These are phyloP conservation scores for Lasioglossum albipes DNA, from an alignment of 1,140 invertebrate genomes.

Conservation along the genomic window DNA sequence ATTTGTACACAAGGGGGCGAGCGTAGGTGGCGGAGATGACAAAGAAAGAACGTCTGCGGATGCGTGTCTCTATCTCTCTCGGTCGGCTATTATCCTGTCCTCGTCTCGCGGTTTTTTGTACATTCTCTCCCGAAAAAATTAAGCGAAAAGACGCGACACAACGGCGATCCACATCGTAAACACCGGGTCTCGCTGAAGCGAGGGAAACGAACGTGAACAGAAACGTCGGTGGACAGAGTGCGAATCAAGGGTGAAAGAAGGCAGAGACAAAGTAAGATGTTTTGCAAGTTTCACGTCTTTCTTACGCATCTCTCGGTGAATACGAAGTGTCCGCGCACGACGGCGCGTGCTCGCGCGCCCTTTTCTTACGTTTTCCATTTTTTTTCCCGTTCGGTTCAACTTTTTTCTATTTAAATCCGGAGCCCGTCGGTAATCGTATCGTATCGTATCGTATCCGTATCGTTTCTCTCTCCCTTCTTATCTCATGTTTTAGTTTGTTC, in stretches of 20 bases:
- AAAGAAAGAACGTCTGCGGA: conserved; percentile 35
- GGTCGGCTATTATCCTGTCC: not conserved
- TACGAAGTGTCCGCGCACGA: conserved; percentile 3
- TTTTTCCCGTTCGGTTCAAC: not conserved
- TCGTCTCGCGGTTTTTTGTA: not conserved
- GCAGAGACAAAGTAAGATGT: not conserved
- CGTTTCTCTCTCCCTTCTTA: conserved; percentile 1
- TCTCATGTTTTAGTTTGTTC: too few relatives aligned
- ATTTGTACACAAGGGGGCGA: conserved; percentile 46
- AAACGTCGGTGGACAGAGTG: too few relatives aligned
- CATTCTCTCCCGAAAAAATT: too few relatives aligned
- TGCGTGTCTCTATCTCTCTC: not conserved
- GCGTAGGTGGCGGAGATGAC: conserved; percentile 36
- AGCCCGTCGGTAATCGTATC: conserved; percentile 8
- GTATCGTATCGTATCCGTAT: conserved; percentile 11
- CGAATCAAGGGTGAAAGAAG: not conserved
- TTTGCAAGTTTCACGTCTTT: not conserved
- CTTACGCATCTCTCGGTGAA: not conserved
- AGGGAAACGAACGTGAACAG: too few relatives aligned
- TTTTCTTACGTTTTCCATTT: not conserved
- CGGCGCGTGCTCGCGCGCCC: too few relatives aligned
- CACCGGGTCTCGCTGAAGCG: too few relatives aligned
- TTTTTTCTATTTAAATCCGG: not conserved
- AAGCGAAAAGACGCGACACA: too few relatives aligned
- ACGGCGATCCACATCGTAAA: too few relatives aligned